Evolutionary conservation across 2,797 vertebrate species (phyloP).

Genomic region (Hypotaenidia okinawae): DNA sequence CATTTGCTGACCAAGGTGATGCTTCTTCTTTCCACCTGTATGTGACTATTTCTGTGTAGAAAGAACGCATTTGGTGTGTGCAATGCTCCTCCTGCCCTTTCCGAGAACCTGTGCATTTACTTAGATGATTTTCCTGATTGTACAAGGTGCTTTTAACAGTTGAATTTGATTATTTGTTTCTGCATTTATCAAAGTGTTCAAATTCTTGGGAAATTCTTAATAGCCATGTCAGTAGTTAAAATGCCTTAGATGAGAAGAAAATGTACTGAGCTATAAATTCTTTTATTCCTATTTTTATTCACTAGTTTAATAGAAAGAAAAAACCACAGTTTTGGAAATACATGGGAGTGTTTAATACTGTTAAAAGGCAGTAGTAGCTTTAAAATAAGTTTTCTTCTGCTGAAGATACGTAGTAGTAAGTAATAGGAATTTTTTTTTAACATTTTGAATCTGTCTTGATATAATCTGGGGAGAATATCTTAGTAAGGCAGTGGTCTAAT

Average conservation of each 20-base stretch:
- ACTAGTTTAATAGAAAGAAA: background rate
- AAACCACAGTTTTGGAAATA: background rate
- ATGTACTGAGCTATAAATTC: background rate
- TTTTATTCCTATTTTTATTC: background rate
- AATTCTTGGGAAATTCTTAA: background rate
- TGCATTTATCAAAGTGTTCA: slow-evolving; percentile 4
- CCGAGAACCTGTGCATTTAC: slow-evolving; percentile 4
- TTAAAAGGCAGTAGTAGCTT: background rate
- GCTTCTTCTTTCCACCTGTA: slow-evolving; percentile 78
- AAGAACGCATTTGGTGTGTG: slow-evolving; percentile 59
- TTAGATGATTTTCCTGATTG: slow-evolving; percentile 18
- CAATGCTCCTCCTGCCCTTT: slow-evolving; percentile 18
- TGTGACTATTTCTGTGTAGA: slow-evolving; percentile 73
- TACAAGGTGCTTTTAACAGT: background rate
- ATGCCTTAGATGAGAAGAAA: background rate
- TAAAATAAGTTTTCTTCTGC: background rate
- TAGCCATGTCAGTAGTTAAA: background rate
- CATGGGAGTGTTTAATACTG: background rate
- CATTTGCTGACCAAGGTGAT: slow-evolving; percentile 99
- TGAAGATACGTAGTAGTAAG: background rate
- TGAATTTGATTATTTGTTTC: slow-evolving; percentile 5
- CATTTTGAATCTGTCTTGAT: background rate
- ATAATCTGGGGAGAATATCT: background rate
- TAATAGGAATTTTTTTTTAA: background rate
- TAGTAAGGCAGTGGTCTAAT: background rate